Base-by-base conservation (phyloP, 2,113 vertebrate genomes). In the Caracal caracal region DNA sequence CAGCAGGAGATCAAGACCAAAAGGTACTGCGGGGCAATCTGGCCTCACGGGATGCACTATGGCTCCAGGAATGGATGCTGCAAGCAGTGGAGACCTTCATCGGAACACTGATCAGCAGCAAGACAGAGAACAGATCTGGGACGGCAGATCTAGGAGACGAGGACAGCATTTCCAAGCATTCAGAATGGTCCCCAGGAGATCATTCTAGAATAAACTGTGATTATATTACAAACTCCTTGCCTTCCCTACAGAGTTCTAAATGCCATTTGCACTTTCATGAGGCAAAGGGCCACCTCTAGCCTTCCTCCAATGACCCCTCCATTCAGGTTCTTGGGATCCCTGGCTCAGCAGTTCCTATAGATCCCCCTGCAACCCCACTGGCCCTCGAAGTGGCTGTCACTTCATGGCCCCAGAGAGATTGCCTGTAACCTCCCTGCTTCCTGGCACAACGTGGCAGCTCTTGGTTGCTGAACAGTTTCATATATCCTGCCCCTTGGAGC, bases 391-490 rank as follows among this genome's bases (percentile, higher is more conserved):
- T 78, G 4, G 37, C 70, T 88, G 53, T 73, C 61, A 43, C 5
- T 10, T 80, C 15, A 59, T 1, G 26, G 37, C 47, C 71, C 30
- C 70, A 71, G 37, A 20, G 56, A 78, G 43, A 51, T 19, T 49
- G 78, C 59, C n/a, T 20, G 56, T 24, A 89, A 70, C 40, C 40
- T 73, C 83, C 47, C 49, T 61, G 11, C 71, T 93, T 70, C 88
- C 63, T 53, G 70, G 53, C 71, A 90, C 11, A 26, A 63, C 15
- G 7, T 2, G 79, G 6, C 2, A 5, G 30, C 17, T 22, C 43
- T 33, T n/a, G 13, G 2, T 1, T 49, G 43, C 51, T 43, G 11
- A n/a, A n/a, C 49, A 59, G 19, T 68, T 17, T 26, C 51, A 47
- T 0, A 3, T 16, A 28, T 20, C 15, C 49, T 5, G 16, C 16